Evolutionary conservation across 1,140 invertebrate genomes (phyloP), one percentile per base, ranked within the genome.

Genomic region (Eueides isabella): DNA sequence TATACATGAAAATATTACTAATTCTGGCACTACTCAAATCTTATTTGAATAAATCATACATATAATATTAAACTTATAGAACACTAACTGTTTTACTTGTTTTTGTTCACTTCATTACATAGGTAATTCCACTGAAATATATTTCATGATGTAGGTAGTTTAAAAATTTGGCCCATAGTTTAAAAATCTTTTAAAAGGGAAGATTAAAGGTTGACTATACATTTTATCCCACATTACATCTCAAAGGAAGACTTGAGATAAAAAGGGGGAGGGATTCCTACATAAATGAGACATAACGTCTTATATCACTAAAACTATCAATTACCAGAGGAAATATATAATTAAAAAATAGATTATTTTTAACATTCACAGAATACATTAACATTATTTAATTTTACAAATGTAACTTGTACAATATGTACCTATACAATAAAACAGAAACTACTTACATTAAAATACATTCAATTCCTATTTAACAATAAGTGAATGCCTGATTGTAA

Each of bases 161-260:
- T 55, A 55, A 55, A 55, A 55, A 55, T 55, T 55, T 55, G 48
- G 48, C 48, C 48, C 48, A 26, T 55, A 23, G 9, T 55, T 55
- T 26, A 6, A 55, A 26, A 55, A 26, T 26, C 48, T 55, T 4
- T 55, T 26, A 55, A 26, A 55, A 26, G 48, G 48, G 23, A 55
- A 26, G 23, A 23, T 55, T 12, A 55, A 11, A 55, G 7, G 48
- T 55, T 55, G 23, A 23, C 23, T 23, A 55, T 4, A 55, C 26
- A 55, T 12, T 55, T 55, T 12, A 63, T 26, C 65, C 23, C 41
- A 71, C 16, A 66, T 66, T 28, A 68, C 63, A 80, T 78, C 72
- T 80, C 76, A 41, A 66, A 76, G 82, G 80, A 84, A 82, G 79
- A 82, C 79, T 74, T 80, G 68, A 80, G 78, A 80, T 72, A 78